Evolutionary conservation across 2,888 invertebrate genomes (phyloP), one percentile per base, ranked within the genome.

Genomic region (Argynnis bischoffii): DNA sequence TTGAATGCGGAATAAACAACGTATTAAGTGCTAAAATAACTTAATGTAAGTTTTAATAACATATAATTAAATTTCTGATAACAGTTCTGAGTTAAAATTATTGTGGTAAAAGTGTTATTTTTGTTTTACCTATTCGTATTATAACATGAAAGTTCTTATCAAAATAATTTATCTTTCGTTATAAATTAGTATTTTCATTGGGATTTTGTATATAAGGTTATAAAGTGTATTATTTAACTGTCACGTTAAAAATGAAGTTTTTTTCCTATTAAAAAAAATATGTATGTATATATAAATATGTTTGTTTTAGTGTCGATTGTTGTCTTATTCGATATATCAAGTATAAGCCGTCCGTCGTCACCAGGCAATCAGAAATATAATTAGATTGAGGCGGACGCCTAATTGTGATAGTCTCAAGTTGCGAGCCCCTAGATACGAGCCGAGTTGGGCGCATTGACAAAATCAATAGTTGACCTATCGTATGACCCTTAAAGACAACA

Each of bases 321-420:
- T 56, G 18, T 63, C 18, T 64, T 67, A 68, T 69, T 68, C 55
- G 65, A 70, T 66, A 69, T 61, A 35, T 70, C 55, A 54, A 55
- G 53, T 68, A 68, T 66, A 66, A 69, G 64, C 66, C 60, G 59
- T 66, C 59, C 65, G 66, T 71, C 69, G 60, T 66, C 60, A 79
- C 81, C 79, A 81, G 79, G 81, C 88, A 89, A 92, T 92, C 89
- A 88, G 87, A 89, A 89, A 90, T 91, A 90, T 91, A 92, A 92
- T 92, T 91, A 91, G 87, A 89, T 90, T 83, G 86, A 86, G 88
- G 83, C 84, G 82, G 82, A 78, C 79, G 81, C 82, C 88, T 90
- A 90, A 90, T 90, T 90, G 90, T 89, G 84, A 85, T 79, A 86
- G 87, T 89, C 90, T 91, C 90, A 89, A 88, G 90, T 91, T 89